Conservation (phyloP, 2,797 vertebrate species). For the Cygnus olor region DNA sequence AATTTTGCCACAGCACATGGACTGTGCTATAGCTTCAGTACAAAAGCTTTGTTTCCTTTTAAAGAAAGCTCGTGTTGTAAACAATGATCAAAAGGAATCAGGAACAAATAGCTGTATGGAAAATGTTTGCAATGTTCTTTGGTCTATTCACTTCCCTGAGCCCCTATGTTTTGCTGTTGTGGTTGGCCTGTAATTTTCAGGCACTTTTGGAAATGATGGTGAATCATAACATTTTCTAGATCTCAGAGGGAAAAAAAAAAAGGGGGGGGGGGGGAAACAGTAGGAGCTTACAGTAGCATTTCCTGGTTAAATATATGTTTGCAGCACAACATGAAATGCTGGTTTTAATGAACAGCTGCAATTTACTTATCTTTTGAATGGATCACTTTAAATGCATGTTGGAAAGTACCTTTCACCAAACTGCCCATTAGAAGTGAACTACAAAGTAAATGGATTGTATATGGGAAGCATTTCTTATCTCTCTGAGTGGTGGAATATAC, state of each 20-base stretch:
- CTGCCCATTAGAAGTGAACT: slow-evolving; percentile 71
- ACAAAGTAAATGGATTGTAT: slow-evolving; percentile 59
- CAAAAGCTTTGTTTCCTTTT: slow-evolving; percentile 61
- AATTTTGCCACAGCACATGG: not conserved
- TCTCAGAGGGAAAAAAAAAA: slow-evolving; percentile 35
- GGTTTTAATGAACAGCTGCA: slow-evolving; percentile 69
- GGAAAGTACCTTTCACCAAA: slow-evolving; percentile 75
- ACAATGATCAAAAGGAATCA: slow-evolving; percentile 59
- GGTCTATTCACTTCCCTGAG: slow-evolving; percentile 33
- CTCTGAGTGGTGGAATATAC: slow-evolving; percentile 25
- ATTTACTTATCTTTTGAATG: slow-evolving; percentile 78
- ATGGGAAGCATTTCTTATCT: slow-evolving; percentile 60
- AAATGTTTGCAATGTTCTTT: not conserved
- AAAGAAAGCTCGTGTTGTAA: slow-evolving; percentile 46
- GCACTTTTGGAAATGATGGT: slow-evolving; percentile 50
- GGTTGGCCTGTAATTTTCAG: slow-evolving; percentile 70
- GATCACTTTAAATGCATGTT: slow-evolving; percentile 73
- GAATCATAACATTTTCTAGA: slow-evolving; percentile 71
- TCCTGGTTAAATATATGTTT: slow-evolving; percentile 75
- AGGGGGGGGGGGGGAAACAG: not conserved
- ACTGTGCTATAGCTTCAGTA: slow-evolving; percentile 16
- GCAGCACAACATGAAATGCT: slow-evolving; percentile 53
- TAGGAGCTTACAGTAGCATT: slow-evolving; percentile 56
- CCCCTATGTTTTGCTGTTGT: slow-evolving; percentile 9
- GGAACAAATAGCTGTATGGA: slow-evolving; percentile 29